Conservation (phyloP, 35 echinoderm and acorn worm genomes). For the Acanthaster planci region DNA sequence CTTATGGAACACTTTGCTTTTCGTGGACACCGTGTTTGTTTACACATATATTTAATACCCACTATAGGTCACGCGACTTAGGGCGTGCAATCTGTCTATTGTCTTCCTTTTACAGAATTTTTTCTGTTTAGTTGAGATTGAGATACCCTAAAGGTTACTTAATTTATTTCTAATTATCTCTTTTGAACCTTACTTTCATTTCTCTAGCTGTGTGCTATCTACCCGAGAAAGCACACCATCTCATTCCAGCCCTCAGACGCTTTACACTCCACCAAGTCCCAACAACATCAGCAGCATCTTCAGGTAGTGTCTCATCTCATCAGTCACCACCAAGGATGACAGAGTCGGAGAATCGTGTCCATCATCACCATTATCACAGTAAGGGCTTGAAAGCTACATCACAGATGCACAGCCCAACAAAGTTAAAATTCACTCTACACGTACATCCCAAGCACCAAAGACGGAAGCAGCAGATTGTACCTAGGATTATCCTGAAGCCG, state of each 20-base stretch:
- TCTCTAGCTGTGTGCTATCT: constrained; percentile 85
- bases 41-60: too few relatives aligned
- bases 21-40: too few relatives aligned
- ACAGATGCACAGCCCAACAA: constrained; percentile 24
- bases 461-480: constrained; percentile 74
- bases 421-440: constrained; percentile 45
- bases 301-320: neutral
- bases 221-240: constrained; percentile 73
- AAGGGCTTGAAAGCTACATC: constrained; percentile 10
- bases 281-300: neutral
- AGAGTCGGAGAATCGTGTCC: neutral
- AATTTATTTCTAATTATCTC: too few relatives aligned
- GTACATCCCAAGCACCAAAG: constrained; percentile 44
- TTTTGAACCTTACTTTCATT: constrained; percentile 27
- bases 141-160: too few relatives aligned
- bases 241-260: constrained; percentile 64
- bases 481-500: constrained; percentile 90
- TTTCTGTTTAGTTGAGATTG: too few relatives aligned
- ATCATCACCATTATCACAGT: constrained; percentile 4
- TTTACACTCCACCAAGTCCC: constrained; percentile 44
- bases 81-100: too few relatives aligned
- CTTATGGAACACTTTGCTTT: too few relatives aligned
- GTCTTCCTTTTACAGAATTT: too few relatives aligned
- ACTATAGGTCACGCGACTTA: too few relatives aligned
- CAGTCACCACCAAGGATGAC: neutral